Evolutionary conservation across 2,888 invertebrate species (phyloP), one percentile per base, ranked within the genome.

Genomic region (Alcis repandata): DNA sequence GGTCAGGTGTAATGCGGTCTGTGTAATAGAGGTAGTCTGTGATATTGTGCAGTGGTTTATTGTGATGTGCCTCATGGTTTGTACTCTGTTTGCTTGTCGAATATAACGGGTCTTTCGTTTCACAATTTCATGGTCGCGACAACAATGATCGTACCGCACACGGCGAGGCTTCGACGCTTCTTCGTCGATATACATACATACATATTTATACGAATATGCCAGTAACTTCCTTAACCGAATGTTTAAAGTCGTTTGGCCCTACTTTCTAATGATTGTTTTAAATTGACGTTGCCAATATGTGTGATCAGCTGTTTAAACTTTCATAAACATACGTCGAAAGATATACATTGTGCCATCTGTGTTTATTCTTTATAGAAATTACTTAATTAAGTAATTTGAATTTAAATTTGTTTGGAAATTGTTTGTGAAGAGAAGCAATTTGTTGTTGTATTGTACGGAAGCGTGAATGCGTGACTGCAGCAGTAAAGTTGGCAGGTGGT

Each of bases 1-100:
- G 86, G 87, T 90, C 91, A 91, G 90, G 90, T 92, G 91, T 88
- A 88, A 85, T 84, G 56, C 56, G 65, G 80, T 87, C 87, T 86
- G 85, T 87, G 87, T 86, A 84, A 82, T 84, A 76, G 70, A 76
- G 73, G 11, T 51, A 73, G 77, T 45, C 46, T 83, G 84, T 88
- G 84, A 79, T 84, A 78, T 78, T 79, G 79, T 83, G 78, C 69
- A 77, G 84, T 85, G 83, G 67, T 79, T 78, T 70, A 58, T 54
- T 60, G 60, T 64, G 64, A 59, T 60, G 68, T 68, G 52, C 41
- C 66, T 36, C 49, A 54, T 41, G 36, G 66, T 67, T 54, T 62
- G 53, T 67, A 51, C n/a, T 48, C 32, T 59, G 41, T 41, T 17
- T 46, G 46, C 46, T 59, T 38, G 20, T 41, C 19, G 43, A 38